phyloP scores from a whole-genome alignment of 2,888 invertebrate genomes.

The Cheilosia variabilis region DNA sequence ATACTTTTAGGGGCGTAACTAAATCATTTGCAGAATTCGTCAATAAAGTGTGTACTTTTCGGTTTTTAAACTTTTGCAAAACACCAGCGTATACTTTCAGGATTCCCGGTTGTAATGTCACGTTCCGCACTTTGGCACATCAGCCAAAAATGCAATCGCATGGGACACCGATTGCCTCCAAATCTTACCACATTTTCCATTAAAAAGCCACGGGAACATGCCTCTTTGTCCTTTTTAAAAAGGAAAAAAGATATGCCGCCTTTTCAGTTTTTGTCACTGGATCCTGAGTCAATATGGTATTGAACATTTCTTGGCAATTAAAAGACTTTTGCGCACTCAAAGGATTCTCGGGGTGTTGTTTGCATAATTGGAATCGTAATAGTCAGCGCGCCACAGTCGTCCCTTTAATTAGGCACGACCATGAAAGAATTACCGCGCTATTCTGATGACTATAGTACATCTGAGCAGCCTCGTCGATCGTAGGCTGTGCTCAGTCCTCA shows the following conservation, averaged over 20 bases:
- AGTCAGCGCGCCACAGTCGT: conserved; percentile 29
- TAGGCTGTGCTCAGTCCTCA: conserved; percentile 8
- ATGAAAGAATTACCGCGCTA: conserved; percentile 38
- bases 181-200: background rate
- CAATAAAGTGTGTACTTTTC: no score
- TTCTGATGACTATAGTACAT: conserved; percentile 1
- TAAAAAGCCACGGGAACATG: background rate
- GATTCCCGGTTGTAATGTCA: no score
- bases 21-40: no score
- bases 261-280: conserved; percentile 34
- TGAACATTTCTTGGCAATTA: conserved; percentile 58
- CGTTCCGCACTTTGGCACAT: no score
- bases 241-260: background rate
- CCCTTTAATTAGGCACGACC: conserved; percentile 70
- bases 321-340: conserved; percentile 50
- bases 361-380: conserved; percentile 74
- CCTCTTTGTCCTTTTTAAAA: background rate
- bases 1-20: no score
- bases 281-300: conserved; percentile 46
- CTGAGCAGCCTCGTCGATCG: conserved; percentile 13
- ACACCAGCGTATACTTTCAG: no score
- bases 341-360: conserved; percentile 65
- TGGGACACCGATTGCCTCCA: no score
- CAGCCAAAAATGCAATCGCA: no score
- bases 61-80: no score